Conservation (phyloP, 2,888 invertebrate species). For the Epirrhoe alternata region DNA sequence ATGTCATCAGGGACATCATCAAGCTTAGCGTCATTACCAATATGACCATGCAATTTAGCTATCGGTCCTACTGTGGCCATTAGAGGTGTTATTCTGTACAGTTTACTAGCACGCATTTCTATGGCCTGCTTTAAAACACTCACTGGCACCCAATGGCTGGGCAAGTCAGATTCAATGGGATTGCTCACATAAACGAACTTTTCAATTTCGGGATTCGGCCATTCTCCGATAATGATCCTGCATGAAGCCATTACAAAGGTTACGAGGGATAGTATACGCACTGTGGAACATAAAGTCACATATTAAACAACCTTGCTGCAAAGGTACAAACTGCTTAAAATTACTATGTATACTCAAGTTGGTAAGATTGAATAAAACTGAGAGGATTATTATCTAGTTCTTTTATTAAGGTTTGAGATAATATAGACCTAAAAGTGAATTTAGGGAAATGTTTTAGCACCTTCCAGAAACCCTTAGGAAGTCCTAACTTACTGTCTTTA, state of each 20-base stretch:
- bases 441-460: no score
- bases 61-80: neutral
- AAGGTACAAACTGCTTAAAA: no score
- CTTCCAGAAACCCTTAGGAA: no score
- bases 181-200: slow-evolving; percentile 54
- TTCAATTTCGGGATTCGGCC: slow-evolving; percentile 48
- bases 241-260: slow-evolving; percentile 44
- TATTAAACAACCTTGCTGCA: no score
- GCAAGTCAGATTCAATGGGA: slow-evolving; percentile 61
- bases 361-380: no score
- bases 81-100: neutral
- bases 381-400: no score
- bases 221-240: slow-evolving; percentile 43
- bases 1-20: neutral
- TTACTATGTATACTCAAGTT: no score
- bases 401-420: no score
- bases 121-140: slow-evolving; percentile 56
- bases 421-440: no score
- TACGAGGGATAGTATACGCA: slow-evolving; percentile 51
- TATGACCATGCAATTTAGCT: neutral
- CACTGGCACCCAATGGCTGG: slow-evolving; percentile 61
- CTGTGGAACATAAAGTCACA: slow-evolving; percentile 46
- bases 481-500: slow-evolving; percentile 40
- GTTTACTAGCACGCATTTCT: slow-evolving; percentile 50
- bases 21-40: neutral